phyloP scores from a whole-genome alignment of 2,113 vertebrate genomes.

The Psilopsiagon aymara region DNA sequence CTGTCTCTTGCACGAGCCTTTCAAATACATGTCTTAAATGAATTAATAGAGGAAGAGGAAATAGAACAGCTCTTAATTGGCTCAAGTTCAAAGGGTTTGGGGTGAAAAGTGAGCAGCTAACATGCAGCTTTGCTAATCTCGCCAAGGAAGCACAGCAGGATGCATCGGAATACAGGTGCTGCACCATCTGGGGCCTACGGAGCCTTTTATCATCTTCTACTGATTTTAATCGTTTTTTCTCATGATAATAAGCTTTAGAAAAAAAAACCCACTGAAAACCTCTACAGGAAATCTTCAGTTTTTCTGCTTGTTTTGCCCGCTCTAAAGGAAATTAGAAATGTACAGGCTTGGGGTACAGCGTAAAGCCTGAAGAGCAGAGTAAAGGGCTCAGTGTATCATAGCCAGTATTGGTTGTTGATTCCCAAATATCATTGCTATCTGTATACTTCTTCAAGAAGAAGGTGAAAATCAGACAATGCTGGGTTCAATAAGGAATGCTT shows the following conservation, averaged over 20 bases:
- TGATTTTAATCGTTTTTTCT: neutral
- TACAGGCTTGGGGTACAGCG: neutral
- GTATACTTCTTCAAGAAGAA: neutral
- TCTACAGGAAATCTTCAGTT: neutral
- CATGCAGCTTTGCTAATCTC: neutral
- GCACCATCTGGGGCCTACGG: neutral
- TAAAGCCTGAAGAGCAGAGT: neutral
- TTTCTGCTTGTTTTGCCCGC: neutral
- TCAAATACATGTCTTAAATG: neutral
- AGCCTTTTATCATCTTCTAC: neutral
- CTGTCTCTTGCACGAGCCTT: neutral
- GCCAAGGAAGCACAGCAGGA: fast-evolving
- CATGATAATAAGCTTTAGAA: neutral
- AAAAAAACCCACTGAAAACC: neutral
- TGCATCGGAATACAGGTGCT: fast-evolving
- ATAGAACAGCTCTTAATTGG: neutral
- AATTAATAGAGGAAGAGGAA: neutral
- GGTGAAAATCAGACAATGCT: neutral
- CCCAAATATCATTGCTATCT: neutral
- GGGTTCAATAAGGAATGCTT: neutral
- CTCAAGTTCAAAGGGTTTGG: neutral
- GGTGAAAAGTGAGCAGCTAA: neutral
- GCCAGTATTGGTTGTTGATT: neutral
- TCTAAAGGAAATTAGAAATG: neutral
- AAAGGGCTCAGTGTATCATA: neutral